Evolutionary conservation across 1,140 invertebrate genomes (phyloP).

Genomic region (Papilio xuthus): DNA sequence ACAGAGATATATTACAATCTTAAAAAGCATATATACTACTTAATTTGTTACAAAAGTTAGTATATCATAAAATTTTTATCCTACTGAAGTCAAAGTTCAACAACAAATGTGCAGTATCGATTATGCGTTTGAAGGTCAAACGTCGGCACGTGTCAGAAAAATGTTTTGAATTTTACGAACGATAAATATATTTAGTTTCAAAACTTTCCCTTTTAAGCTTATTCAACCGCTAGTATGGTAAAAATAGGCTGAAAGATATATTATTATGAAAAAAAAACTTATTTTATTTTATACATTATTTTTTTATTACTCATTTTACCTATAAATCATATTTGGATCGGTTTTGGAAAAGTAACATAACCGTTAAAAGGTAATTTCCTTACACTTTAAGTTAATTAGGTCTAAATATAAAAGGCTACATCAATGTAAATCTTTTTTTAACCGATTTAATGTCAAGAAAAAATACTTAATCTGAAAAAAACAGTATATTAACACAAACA

Average conservation of each 20-base stretch:
- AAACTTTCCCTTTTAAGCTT: background rate
- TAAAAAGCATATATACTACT: background rate
- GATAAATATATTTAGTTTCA: background rate
- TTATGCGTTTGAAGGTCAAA: conserved; percentile 7
- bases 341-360: too few species aligned
- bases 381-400: too few species aligned
- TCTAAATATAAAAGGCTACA: too few species aligned
- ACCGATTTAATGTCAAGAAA: too few species aligned
- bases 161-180: background rate
- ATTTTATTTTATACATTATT: too few species aligned
- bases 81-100: background rate
- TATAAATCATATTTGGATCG: too few species aligned
- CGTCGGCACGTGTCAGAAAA: background rate
- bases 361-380: too few species aligned
- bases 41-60: background rate
- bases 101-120: conserved; percentile 7
- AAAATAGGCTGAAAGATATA: background rate
- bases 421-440: too few species aligned
- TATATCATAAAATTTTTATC: background rate
- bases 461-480: too few species aligned
- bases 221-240: too few species aligned
- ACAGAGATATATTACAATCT: background rate
- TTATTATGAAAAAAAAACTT: too few species aligned
- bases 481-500: background rate
- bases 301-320: too few species aligned